Conservation (phyloP, 30 jellyfish, hydroid and myxozoan species). For the Clytia hemisphaerica region DNA sequence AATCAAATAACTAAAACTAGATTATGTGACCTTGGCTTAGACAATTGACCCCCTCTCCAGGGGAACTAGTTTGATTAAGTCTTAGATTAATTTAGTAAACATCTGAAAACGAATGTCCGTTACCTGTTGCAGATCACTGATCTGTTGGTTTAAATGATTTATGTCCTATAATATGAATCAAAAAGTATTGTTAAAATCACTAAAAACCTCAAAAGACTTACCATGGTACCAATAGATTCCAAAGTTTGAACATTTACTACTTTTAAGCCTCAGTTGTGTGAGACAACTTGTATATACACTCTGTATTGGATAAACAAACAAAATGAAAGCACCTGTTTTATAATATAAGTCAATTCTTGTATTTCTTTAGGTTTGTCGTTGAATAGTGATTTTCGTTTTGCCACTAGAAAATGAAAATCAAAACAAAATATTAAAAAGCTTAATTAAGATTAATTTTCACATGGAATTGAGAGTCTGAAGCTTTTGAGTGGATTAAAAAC, state of each 20-base stretch:
- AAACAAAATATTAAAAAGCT: background rate
- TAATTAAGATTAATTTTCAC: background rate
- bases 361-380: slow-evolving; percentile 95
- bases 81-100: too few species aligned
- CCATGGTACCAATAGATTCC: background rate
- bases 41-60: too few species aligned
- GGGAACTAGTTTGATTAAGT: too few species aligned
- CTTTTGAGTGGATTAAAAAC: too few species aligned
- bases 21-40: too few species aligned
- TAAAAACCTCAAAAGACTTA: background rate
- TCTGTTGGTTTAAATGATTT: slow-evolving; percentile 74
- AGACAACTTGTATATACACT: background rate
- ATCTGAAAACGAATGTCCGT: too few species aligned
- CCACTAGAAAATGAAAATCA: too few species aligned
- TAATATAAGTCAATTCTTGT: slow-evolving; percentile 91
- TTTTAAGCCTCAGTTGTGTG: background rate
- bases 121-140: slow-evolving; percentile 87
- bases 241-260: background rate
- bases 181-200: background rate
- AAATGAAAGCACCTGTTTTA: slow-evolving; percentile 72
- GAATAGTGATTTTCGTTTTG: slow-evolving; percentile 85
- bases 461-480: background rate
- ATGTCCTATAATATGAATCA: slow-evolving; percentile 49
- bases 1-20: too few species aligned
- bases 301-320: background rate